Evolutionary conservation across 1,140 invertebrate genomes (phyloP).

Genomic region (Spodoptera frugiperda): DNA sequence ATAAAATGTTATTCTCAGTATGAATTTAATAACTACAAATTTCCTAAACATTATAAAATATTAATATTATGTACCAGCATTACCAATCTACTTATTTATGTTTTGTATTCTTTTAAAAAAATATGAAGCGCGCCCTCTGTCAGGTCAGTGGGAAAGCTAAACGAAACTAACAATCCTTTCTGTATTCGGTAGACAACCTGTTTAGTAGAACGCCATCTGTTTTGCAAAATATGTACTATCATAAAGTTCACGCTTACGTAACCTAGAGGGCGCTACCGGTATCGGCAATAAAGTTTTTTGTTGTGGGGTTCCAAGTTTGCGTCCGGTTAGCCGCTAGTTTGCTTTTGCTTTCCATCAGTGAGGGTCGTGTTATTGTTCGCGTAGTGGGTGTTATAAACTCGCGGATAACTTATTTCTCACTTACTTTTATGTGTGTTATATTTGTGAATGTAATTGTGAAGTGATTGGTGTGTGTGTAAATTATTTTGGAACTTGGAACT

Average conservation of each 20-base stretch:
- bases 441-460: constrained; percentile 66
- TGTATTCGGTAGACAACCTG: too few species aligned
- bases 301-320: constrained; percentile 33
- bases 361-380: constrained; percentile 57
- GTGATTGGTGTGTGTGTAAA: constrained; percentile 65
- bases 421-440: constrained; percentile 63
- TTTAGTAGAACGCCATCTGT: neutral
- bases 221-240: neutral
- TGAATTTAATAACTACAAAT: too few species aligned
- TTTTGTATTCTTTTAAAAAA: neutral
- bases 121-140: neutral
- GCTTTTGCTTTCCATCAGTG: constrained; percentile 63
- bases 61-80: neutral
- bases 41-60: too few species aligned
- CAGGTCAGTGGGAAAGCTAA: too few species aligned
- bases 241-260: neutral
- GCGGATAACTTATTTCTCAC: constrained; percentile 74
- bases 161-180: neutral
- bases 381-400: constrained; percentile 66
- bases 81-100: neutral
- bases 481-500: constrained; percentile 50
- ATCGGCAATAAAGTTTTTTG: constrained; percentile 5
- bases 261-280: neutral
- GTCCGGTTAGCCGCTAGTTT: constrained; percentile 59
- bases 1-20: too few species aligned